Percentiles rank a stretch among this genome's conserved stretches.
Conservation (phyloP, 2,113 vertebrate genomes). For the Camelus dromedarius region DNA sequence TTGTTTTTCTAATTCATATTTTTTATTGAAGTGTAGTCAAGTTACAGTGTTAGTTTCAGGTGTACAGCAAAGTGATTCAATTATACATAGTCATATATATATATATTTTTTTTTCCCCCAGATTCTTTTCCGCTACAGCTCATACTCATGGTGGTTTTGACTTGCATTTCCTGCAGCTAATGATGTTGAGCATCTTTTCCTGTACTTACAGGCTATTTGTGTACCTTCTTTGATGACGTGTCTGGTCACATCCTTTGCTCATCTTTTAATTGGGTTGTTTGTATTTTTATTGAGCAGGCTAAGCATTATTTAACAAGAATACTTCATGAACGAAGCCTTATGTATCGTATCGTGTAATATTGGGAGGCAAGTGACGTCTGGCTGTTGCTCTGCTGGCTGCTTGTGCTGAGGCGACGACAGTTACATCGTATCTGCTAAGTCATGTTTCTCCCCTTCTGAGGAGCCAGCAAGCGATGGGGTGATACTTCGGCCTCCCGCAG, state of each 20-base stretch:
- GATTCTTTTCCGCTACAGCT: no score
- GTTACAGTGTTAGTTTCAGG: no score
- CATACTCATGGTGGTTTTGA: neutral
- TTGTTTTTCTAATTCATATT: neutral
- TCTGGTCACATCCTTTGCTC: neutral
- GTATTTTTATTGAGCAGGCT: neutral
- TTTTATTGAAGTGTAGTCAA: no score
- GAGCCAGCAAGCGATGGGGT: neutral
- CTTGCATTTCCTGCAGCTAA: neutral
- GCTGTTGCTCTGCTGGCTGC: neutral
- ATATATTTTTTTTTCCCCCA: no score
- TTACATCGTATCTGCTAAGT: neutral
- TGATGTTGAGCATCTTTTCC: neutral
- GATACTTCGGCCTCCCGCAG: neutral
- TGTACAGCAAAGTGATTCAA: no score
- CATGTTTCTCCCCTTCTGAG: neutral
- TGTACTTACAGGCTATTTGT: neutral
- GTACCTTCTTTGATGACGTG: neutral
- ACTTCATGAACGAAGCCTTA: neutral
- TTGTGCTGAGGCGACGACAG: neutral
- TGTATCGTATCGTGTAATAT: neutral
- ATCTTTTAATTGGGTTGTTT: neutral
- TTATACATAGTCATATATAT: no score
- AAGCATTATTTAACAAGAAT: neutral
- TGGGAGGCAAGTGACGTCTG: neutral